Evolutionary conservation across 2,113 vertebrate genomes (phyloP).

Genomic region (Pomatorhinus ruficollis): DNA sequence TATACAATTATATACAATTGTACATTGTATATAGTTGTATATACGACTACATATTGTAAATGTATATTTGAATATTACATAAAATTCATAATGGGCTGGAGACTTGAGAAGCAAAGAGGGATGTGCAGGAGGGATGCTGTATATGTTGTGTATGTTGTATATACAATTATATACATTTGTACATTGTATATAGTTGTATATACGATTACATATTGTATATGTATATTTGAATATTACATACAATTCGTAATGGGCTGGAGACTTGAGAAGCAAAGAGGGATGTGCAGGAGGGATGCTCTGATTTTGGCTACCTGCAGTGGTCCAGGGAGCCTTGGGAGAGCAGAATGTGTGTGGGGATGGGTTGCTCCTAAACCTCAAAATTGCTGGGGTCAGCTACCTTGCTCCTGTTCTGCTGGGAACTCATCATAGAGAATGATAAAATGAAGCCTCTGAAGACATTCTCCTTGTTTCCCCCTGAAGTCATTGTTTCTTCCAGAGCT

Average conservation of each 20-base stretch:
- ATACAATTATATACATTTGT: background rate
- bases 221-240: background rate
- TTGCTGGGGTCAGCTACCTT: background rate
- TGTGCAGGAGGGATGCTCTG: background rate
- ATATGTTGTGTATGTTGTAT: no score
- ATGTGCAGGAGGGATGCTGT: no score
- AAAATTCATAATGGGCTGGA: no score
- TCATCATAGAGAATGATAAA: background rate
- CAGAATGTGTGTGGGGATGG: background rate
- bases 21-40: background rate
- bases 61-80: no score
- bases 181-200: background rate
- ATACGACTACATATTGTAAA: no score
- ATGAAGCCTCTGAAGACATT: background rate
- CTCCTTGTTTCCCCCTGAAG: background rate
- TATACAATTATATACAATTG: background rate
- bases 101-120: no score
- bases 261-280: background rate
- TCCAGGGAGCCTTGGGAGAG: background rate
- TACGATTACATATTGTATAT: background rate
- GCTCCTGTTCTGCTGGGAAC: background rate
- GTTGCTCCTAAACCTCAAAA: background rate
- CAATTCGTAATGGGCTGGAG: background rate
- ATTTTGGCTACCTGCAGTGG: accelerated
- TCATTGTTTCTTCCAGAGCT: background rate